These are phyloP conservation scores for Labeo rohita DNA, from an alignment of 2,113 vertebrate species.

Conservation along the genomic window DNA sequence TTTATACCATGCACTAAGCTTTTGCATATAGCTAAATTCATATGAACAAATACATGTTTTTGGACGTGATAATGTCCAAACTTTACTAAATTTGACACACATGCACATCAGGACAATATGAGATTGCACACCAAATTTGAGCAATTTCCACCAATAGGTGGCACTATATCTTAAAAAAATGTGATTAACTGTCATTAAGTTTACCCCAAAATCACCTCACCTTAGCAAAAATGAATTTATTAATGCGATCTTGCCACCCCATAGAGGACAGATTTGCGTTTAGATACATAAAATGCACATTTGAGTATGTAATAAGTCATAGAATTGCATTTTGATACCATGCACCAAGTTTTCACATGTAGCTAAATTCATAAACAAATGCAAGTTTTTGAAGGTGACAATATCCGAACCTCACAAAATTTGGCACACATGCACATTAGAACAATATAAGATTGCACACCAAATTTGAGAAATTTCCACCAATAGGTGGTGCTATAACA, in stretches of 20 bases:
- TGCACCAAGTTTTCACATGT: too few species aligned
- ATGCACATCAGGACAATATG: background rate
- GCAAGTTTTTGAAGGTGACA: too few species aligned
- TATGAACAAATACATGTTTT: background rate
- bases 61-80: background rate
- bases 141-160: background rate
- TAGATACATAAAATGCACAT: background rate
- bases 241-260: conserved; percentile 83
- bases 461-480: too few species aligned
- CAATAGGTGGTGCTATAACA: too few species aligned
- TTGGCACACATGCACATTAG: too few species aligned
- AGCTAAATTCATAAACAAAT: too few species aligned
- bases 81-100: background rate
- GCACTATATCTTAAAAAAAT: background rate
- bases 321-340: too few species aligned
- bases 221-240: conserved; percentile 92
- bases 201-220: conserved; percentile 59
- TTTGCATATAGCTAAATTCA: background rate
- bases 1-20: background rate
- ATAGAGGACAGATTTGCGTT: conserved; percentile 19
- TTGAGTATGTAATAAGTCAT: too few species aligned
- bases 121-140: background rate
- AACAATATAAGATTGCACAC: too few species aligned
- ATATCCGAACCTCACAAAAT: too few species aligned
- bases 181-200: background rate